Conservation (phyloP, 2,888 invertebrate species). For the Ectemnius continuus region DNA sequence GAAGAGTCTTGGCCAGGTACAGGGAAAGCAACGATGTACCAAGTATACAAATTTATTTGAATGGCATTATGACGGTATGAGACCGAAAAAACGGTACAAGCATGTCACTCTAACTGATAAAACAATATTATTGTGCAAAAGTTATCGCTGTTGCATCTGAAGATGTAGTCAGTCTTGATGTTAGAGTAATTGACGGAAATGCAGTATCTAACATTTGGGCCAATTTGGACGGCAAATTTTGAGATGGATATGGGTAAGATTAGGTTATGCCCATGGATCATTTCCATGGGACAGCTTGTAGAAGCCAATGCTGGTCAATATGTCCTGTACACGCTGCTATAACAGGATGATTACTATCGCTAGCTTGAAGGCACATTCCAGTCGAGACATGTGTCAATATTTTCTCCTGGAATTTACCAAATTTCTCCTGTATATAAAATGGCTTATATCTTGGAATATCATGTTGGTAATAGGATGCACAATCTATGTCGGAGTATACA, state of each 20-base stretch:
- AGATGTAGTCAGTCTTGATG: too few species aligned
- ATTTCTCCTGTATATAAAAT: conserved; percentile 46
- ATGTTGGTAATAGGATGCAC: neutral
- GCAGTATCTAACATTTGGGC: neutral
- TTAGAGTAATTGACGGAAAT: too few species aligned
- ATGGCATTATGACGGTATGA: too few species aligned
- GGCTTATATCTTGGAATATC: neutral
- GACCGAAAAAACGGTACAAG: too few species aligned
- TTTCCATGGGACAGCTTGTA: conserved; percentile 85
- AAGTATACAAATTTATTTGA: too few species aligned
- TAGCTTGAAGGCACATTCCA: conserved; percentile 81
- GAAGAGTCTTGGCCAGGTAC: too few species aligned
- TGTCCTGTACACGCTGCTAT: conserved; percentile 81
- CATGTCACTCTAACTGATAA: too few species aligned
- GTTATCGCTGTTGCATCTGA: too few species aligned
- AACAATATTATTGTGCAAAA: too few species aligned
- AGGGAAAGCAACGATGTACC: too few species aligned
- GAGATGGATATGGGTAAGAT: too few species aligned
- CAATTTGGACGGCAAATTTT: neutral
- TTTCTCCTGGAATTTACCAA: conserved; percentile 73
- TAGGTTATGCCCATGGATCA: conserved; percentile 56
- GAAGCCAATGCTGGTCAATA: conserved; percentile 84
- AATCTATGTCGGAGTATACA: neutral
- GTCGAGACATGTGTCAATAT: conserved; percentile 80
- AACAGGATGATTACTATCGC: conserved; percentile 80